Conservation (phyloP, 2,113 vertebrate genomes). For the Puma concolor region DNA sequence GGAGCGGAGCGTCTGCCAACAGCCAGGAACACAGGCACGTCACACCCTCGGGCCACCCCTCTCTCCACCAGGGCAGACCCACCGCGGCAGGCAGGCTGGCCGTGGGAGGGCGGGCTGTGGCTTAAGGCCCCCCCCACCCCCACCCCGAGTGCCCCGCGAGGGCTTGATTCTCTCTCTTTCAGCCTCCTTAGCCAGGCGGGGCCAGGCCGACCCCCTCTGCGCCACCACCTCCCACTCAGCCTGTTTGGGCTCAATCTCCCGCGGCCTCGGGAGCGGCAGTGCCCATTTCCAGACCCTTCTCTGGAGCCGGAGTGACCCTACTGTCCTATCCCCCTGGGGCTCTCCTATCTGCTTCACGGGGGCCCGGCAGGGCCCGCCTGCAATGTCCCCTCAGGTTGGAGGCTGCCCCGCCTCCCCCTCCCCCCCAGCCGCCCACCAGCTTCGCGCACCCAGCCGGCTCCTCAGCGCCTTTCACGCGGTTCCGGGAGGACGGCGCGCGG, state of each 20-base stretch:
- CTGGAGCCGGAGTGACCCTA: background rate
- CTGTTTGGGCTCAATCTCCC: accelerated
- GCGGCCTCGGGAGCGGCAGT: background rate
- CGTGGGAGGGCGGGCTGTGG: accelerated
- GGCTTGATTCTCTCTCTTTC: background rate
- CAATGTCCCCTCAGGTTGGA: background rate
- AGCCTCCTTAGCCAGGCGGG: background rate
- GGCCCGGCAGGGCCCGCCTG: background rate
- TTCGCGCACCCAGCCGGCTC: background rate
- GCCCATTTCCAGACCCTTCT: background rate
- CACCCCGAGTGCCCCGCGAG: accelerated
- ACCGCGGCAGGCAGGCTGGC: background rate
- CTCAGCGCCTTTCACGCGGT: accelerated
- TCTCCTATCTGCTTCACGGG: background rate
- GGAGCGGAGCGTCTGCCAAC: constrained; percentile 83
- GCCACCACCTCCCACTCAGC: background rate
- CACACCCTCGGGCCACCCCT: accelerated
- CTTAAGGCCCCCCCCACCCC: too few species aligned
- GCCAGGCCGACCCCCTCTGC: background rate
- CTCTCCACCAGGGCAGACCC: background rate
- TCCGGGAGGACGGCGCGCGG: too few species aligned
- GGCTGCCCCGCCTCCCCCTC: too few species aligned
- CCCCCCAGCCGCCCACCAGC: background rate
- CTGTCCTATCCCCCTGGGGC: background rate
- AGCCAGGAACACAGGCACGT: background rate